phyloP scores from a whole-genome alignment of 2,113 vertebrate species.

The Pangasianodon hypophthalmus region DNA sequence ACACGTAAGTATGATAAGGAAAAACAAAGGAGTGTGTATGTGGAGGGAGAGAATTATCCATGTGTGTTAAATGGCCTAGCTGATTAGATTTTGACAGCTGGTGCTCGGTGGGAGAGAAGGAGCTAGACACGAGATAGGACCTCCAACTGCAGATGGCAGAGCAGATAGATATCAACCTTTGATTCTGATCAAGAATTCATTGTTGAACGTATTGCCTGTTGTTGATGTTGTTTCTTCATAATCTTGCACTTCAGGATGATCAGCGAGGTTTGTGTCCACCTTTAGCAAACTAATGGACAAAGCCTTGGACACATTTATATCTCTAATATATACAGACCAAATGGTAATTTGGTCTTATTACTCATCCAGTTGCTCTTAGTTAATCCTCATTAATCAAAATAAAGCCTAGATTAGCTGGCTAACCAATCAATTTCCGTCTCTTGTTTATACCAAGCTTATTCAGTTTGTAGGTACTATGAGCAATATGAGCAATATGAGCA shows the following conservation, averaged over 20 bases:
- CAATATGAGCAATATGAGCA: not conserved
- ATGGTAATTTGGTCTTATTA: not conserved
- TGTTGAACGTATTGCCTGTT: not conserved
- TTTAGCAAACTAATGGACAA: not conserved
- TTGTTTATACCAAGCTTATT: not conserved
- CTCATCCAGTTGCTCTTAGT: not conserved
- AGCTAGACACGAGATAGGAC: conserved; percentile 53
- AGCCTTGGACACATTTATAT: not conserved
- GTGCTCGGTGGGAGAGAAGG: conserved; percentile 72
- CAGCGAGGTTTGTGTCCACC: not conserved
- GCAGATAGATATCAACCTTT: conserved; percentile 23
- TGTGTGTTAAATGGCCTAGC: conserved; percentile 68
- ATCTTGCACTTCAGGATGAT: not conserved
- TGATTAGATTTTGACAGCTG: conserved; percentile 87
- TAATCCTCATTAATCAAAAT: not conserved
- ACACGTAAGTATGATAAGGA: conserved; percentile 64
- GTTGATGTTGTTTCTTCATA: not conserved
- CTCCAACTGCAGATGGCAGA: conserved; percentile 31
- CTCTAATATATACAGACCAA: not conserved
- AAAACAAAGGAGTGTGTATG: conserved; percentile 63
- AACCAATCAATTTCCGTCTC: not conserved
- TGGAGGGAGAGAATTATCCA: conserved; percentile 41
- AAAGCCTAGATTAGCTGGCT: not conserved
- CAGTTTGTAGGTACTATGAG: not conserved
- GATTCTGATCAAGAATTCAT: conserved; percentile 1